Conservation (phyloP, 1,140 invertebrate species). For the Saccostrea echinata region DNA sequence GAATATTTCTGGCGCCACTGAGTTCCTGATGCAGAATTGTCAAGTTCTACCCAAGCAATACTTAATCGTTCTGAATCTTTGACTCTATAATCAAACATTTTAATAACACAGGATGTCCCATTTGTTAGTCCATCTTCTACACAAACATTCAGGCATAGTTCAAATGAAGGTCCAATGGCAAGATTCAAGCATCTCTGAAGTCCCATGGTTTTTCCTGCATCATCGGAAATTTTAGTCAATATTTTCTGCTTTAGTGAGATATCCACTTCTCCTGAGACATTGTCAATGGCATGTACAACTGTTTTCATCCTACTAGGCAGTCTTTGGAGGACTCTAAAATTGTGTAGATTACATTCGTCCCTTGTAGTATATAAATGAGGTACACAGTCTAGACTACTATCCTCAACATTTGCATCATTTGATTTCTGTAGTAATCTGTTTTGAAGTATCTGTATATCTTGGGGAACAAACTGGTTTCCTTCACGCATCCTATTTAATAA, state of each 20-base stretch:
- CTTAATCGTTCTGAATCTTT: conserved; percentile 37
- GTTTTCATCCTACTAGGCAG: neutral
- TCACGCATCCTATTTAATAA: too few relatives aligned
- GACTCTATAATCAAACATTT: conserved; percentile 42
- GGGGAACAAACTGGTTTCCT: too few relatives aligned
- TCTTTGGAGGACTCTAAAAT: neutral
- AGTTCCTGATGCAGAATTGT: neutral
- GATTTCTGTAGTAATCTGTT: neutral
- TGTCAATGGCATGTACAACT: conserved; percentile 25
- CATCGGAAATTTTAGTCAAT: conserved; percentile 1
- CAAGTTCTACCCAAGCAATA: conserved; percentile 43
- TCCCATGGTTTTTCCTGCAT: conserved; percentile 45
- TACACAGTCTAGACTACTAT: conserved; percentile 36
- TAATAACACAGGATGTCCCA: conserved; percentile 12
- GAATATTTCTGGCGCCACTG: conserved; percentile 6
- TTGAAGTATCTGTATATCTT: too few relatives aligned
- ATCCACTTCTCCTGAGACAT: conserved; percentile 7
- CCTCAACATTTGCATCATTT: neutral
- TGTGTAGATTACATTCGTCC: neutral
- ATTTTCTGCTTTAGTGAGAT: neutral
- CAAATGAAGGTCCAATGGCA: neutral
- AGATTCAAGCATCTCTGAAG: neutral
- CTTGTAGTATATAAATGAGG: conserved; percentile 41
- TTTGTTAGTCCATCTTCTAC: conserved; percentile 53
- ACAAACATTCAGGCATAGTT: conserved; percentile 40